A percentile compares a stretch with the other conserved stretches of the same genome.
Conservation (phyloP, 2,797 vertebrate species). For the Tokudaia tokunoshimensis region DNA sequence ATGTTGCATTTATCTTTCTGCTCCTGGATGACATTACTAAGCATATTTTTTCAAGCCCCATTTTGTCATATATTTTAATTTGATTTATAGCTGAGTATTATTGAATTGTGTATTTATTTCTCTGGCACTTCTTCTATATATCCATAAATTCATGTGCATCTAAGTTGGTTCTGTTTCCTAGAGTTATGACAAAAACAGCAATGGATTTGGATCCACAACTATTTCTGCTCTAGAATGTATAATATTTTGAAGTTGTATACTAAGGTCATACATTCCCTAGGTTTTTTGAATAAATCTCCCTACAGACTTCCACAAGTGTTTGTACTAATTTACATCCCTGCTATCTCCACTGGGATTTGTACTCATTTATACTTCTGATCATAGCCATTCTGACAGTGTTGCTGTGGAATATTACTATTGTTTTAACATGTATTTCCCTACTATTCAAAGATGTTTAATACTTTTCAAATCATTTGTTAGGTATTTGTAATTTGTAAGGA, state of each 20-base stretch:
- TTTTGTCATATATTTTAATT: neutral
- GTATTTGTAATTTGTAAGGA: neutral
- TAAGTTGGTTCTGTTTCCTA: neutral
- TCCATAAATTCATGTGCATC: neutral
- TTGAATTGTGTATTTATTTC: neutral
- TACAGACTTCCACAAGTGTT: neutral
- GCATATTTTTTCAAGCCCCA: neutral
- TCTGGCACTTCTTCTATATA: neutral
- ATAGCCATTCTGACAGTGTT: neutral
- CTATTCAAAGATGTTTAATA: neutral
- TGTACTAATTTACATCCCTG: neutral
- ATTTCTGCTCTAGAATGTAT: neutral
- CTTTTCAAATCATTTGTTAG: neutral
- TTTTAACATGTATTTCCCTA: neutral
- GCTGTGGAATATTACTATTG: neutral
- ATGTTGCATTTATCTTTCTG: neutral
- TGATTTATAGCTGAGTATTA: neutral
- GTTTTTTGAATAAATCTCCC: neutral
- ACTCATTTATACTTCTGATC: neutral
- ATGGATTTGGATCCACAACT: neutral
- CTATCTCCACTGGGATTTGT: neutral
- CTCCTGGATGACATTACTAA: neutral
- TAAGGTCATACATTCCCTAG: too few relatives aligned
- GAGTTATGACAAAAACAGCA: neutral
- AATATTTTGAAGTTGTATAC: neutral